Conservation (phyloP, 2,113 vertebrate genomes). For the Chamaetylas fuelleborni region DNA sequence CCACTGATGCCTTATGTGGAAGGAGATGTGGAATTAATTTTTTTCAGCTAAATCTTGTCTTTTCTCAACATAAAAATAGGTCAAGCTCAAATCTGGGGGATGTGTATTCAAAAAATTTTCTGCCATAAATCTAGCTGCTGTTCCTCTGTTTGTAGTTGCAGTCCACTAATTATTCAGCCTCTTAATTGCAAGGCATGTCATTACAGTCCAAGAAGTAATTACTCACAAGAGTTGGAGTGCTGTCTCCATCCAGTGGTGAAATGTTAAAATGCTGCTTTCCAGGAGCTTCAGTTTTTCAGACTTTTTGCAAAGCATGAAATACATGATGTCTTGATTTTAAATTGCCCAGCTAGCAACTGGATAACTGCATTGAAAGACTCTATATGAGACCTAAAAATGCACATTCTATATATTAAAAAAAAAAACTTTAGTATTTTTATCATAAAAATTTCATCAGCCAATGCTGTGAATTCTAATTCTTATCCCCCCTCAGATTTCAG, state of each 20-base stretch:
- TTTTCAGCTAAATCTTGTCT: background rate
- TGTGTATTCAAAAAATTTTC: background rate
- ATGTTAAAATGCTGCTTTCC: background rate
- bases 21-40: background rate
- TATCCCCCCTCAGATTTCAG: background rate
- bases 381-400: background rate
- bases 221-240: background rate
- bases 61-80: background rate
- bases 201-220: background rate
- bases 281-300: background rate
- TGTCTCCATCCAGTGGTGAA: constrained; percentile 66
- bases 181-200: background rate
- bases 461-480: background rate
- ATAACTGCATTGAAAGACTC: background rate
- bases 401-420: background rate
- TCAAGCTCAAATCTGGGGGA: background rate
- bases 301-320: background rate
- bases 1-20: background rate
- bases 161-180: background rate
- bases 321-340: background rate
- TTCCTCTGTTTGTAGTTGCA: background rate
- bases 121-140: background rate
- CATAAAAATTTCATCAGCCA: background rate
- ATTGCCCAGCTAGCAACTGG: background rate
- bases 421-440: background rate